Base-by-base conservation (phyloP, 2,797 vertebrate genomes). In the Coranthus polyacanthus region DNA sequence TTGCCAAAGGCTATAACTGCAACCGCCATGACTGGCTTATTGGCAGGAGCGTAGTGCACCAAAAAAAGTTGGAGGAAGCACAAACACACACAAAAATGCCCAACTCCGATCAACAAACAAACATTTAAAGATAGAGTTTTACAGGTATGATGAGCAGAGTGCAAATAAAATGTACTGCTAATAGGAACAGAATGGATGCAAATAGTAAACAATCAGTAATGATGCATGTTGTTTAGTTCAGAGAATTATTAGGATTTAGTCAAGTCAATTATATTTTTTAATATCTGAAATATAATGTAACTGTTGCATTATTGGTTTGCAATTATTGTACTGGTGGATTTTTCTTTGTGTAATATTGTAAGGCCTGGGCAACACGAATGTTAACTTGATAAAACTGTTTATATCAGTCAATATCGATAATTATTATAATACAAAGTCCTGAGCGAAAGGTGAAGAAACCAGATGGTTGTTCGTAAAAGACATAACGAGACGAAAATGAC, bases 1-100 rank as follows among this genome's bases (percentile, higher is more conserved):
- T 61, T 59, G 85, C 76, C 75, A 78, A 74, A 76, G 72, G 58
- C 78, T 66, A 57, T 24, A 47, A 71, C 46, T 55, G 64, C 52
- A 41, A 79, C 61, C 44, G 71, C 56, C 78, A 59, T 67, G 72
- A 78, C 63, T 64, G 62, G 52, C 53, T 47, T 41, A 61, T 71
- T 69, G 69, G 72, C 67, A 60, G 32, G 32, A 38, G 45, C 4
- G 6, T 2, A 32, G 43, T 26, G 43, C 44, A 76, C 46, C 45
- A 43, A 51, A 69, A n/a, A 63, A 58, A 59, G 64, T 53, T 45
- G 41, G 32, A 69, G 42, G 22, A 20, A 53, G 42, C 0, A 17
- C 16, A 68, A 41, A 65, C 54, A 38, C 46, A 61, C 56, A 79
- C 71, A 60, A 68, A 72, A 46, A 62, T n/a, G 62, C 55, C 65